Base-by-base conservation (phyloP, 92 coral and sea anemone genomes). In the Ricordea florida region DNA sequence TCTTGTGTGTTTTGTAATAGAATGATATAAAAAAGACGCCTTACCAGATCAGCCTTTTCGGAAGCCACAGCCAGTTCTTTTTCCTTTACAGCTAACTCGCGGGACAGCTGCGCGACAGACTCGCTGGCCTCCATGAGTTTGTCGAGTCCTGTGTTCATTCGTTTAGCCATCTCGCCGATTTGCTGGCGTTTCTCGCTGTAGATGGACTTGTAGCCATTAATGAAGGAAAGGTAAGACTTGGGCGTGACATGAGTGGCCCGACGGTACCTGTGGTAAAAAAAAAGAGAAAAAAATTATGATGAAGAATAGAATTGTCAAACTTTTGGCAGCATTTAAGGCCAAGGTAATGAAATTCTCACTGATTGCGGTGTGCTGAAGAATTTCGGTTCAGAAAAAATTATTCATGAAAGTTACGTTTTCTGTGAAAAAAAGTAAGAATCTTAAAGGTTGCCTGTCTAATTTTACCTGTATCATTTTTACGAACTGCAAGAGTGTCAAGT, bases 161-260 rank as follows among this genome's bases (percentile, higher is more conserved):
- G 85, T 26, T 69, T 60, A 7, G 92, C 98, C 30, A 93, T 76
- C 34, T 93, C 98, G 38, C 92, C 97, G 11, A 93, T 93, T 59
- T 93, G 76, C 24, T 72, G 78, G 24, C 92, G 89, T 61, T 91
- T 93, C 78, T 85, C 87, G 44, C 65, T 10, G 72, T 93, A 93
- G 48, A 93, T 92, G 0, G 97, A 35, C 69, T 93, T 93, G 85
- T 93, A 93, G 30, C 98, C 98, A 52, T 93, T 91, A 66, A 93
- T 93, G 59, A 93, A 93, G 0, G 98, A 93, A 0, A 93, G 76
- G 69, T 93, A 93, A 3, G 98, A 93, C 77, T 93, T 93, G 2
- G 98, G 98, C 2, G 98, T 93, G 70, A 93, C 98, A 83, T 93
- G 98, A 17, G 98, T 93, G 10, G 98, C 92, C 16, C 98, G 97